Percentiles rank a stretch among this genome's conserved stretches.
These are phyloP conservation scores for Lagodon rhomboides DNA, from an alignment of 2,797 vertebrate genomes.

Conservation along the genomic window DNA sequence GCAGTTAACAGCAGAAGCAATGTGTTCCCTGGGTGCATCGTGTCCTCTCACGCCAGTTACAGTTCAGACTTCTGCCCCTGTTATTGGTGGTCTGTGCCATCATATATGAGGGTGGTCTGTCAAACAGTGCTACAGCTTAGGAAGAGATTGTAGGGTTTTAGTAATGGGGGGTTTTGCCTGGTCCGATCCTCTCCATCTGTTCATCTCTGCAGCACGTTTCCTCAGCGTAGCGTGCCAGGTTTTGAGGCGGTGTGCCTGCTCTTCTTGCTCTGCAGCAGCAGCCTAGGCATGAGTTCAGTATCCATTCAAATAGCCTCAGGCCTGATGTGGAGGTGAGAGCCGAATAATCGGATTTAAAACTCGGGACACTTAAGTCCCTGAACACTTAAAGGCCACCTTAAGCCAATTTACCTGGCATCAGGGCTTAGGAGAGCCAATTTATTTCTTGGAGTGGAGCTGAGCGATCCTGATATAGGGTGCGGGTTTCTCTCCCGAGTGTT, in stretches of 20 bases:
- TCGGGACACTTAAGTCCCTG: conserved; percentile 80
- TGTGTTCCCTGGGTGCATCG: conserved; percentile 48
- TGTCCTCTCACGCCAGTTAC: conserved; percentile 55
- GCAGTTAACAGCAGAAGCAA: conserved; percentile 57
- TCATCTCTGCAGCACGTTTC: conserved; percentile 65
- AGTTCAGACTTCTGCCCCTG: conserved; percentile 60
- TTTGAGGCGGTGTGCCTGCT: conserved; percentile 43
- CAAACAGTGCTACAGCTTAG: conserved; percentile 55
- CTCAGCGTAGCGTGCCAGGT: conserved; percentile 57
- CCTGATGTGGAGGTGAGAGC: conserved; percentile 81
- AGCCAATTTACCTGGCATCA: conserved; percentile 86
- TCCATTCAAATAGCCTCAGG: conserved; percentile 74
- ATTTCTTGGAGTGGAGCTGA: conserved; percentile 79
- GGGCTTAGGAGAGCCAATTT: conserved; percentile 83
- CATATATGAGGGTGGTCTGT: conserved; percentile 64
- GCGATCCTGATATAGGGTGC: conserved; percentile 69
- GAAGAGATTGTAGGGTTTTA: conserved; percentile 63
- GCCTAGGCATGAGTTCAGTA: conserved; percentile 55
- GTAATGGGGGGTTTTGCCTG: conserved; percentile 51
- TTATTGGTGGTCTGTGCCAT: conserved; percentile 71
- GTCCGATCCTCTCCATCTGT: conserved; percentile 78
- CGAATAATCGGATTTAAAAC: conserved; percentile 86
- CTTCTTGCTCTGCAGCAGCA: conserved; percentile 46
- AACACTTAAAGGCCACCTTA: conserved; percentile 85
- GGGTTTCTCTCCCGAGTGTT: conserved; percentile 69